A percentile compares a stretch with the other conserved stretches of the same genome.
phyloP scores from a whole-genome alignment of 2,797 vertebrate genomes.

The Novumbra hubbsi region DNA sequence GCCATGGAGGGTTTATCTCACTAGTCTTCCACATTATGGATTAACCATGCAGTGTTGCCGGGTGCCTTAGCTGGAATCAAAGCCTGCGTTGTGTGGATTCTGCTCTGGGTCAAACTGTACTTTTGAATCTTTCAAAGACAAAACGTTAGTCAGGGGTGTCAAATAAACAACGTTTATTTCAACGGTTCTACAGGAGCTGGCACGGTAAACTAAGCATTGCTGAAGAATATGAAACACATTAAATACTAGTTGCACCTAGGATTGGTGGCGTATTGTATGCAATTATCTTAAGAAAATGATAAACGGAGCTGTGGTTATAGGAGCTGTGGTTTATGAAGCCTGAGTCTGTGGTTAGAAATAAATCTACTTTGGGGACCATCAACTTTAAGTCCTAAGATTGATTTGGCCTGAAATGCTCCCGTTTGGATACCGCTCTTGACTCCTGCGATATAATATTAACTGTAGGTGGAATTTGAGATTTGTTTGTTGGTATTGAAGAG shows the following conservation, averaged over 20 bases:
- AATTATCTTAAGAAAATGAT: conserved; percentile 35
- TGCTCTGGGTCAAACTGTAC: conserved; percentile 8
- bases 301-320: conserved; percentile 33
- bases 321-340: conserved; percentile 38
- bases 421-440: neutral
- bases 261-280: neutral
- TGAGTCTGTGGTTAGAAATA: conserved; percentile 39
- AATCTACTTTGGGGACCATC: conserved; percentile 32
- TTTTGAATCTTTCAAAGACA: neutral
- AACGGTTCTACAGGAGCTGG: neutral
- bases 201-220: neutral
- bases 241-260: neutral
- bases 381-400: conserved; percentile 30
- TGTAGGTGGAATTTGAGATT: conserved; percentile 2
- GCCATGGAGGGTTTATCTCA: conserved; percentile 38
- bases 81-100: conserved; percentile 25
- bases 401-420: conserved; percentile 14
- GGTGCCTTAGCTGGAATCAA: conserved; percentile 36
- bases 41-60: conserved; percentile 46
- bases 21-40: conserved; percentile 48
- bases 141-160: neutral
- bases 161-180: neutral
- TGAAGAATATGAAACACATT: neutral
- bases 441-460: conserved; percentile 12
- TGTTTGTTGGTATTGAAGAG: neutral